Evolutionary conservation across 92 coral and sea anemone genomes (phyloP).

Genomic region (Phenganax marumi): DNA sequence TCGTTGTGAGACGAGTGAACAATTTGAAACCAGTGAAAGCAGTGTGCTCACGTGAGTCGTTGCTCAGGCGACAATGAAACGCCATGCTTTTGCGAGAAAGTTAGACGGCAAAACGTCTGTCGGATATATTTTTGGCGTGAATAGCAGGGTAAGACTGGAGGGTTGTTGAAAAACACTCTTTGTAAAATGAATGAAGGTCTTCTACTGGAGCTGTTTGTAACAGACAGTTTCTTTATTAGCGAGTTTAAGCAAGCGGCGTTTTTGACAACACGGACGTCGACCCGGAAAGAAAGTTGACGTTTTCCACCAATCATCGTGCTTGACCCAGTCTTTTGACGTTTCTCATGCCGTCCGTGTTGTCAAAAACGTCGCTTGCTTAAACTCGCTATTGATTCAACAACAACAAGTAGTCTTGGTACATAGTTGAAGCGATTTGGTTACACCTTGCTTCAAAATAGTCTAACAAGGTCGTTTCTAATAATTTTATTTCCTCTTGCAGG

Average conservation of each 20-base stretch:
- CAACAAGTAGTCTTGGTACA: background rate
- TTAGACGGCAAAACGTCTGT: conserved; percentile 62
- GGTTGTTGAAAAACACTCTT: no score
- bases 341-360: no score
- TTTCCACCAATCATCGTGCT: no score
- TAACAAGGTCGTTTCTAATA: background rate
- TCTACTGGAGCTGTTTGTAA: background rate
- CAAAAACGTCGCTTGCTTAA: no score
- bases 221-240: no score
- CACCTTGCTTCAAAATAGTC: conserved; percentile 26
- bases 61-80: conserved; percentile 73
- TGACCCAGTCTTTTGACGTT: no score
- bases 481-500: conserved; percentile 64
- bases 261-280: no score
- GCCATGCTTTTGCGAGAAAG: conserved; percentile 87
- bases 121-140: conserved; percentile 92
- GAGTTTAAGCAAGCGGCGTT: no score
- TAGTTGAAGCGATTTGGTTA: conserved; percentile 5
- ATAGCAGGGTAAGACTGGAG: conserved; percentile 87
- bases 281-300: no score
- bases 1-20: background rate
- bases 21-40: background rate
- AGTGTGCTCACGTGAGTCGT: background rate
- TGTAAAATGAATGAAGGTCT: no score
- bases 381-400: background rate